These are phyloP conservation scores for Drosophila dunni DNA, from an alignment of 1,140 invertebrate species.

Conservation along the genomic window DNA sequence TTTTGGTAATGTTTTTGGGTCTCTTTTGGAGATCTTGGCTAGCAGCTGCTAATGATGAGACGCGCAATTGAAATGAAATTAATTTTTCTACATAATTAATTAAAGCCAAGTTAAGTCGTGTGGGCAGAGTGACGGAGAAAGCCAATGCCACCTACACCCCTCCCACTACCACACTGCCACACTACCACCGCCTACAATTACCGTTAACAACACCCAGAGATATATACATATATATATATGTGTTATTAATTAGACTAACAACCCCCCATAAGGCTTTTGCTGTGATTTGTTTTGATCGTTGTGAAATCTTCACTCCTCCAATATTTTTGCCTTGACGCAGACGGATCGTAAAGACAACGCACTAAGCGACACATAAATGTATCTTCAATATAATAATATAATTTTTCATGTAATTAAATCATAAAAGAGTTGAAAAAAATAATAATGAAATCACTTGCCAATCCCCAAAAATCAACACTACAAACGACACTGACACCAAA, in stretches of 20 bases:
- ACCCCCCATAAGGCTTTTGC: conserved; percentile 31
- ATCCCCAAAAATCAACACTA: conserved; percentile 66
- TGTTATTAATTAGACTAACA: conserved; percentile 75
- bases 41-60: conserved; percentile 66
- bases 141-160: conserved; percentile 65
- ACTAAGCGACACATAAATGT: conserved; percentile 48
- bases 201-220: conserved; percentile 16
- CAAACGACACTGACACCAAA: conserved; percentile 70
- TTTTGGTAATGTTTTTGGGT: conserved; percentile 4
- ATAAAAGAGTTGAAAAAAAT: conserved; percentile 53
- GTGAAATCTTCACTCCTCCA: conserved; percentile 58
- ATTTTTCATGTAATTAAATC: conserved; percentile 65
- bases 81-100: conserved; percentile 79
- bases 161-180: neutral
- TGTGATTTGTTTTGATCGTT: conserved; percentile 23
- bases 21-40: conserved; percentile 5
- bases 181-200: conserved; percentile 4
- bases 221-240: conserved; percentile 1
- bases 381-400: conserved; percentile 56
- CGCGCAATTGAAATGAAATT: conserved; percentile 78
- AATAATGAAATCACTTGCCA: conserved; percentile 60
- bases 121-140: conserved; percentile 64
- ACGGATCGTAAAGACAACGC: conserved; percentile 72
- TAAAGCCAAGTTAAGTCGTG: conserved; percentile 52
- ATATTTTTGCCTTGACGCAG: conserved; percentile 51